Base-by-base conservation (phyloP, 2,888 invertebrate species). In the Pasiphila rectangulata region DNA sequence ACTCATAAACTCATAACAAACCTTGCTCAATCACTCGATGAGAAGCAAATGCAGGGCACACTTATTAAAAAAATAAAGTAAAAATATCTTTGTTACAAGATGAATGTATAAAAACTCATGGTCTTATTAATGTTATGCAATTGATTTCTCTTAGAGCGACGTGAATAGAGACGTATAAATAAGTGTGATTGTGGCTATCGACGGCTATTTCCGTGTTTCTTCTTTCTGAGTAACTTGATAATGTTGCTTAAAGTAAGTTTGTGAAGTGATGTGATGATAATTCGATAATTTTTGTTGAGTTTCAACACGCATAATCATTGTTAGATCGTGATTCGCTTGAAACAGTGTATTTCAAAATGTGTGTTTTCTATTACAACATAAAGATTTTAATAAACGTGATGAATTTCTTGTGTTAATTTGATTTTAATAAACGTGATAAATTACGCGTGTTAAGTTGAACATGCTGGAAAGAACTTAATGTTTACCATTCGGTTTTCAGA, bases 101-200 rank as follows among this genome's bases (percentile, higher is more conserved):
- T 57, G 38, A n/a, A 32, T 21, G 19, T 41, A 54, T 43, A 57
- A 64, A 61, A 67, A 64, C 52, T 64, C 60, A 57, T 67, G 54
- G 40, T 57, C 61, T 54, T 62, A 63, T 60, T 59, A 51, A 62
- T 59, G 57, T 71, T 73, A 68, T 59, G 56, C 62, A 72, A 69
- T 54, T 62, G 65, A 68, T 70, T 69, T 71, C 66, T 68, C 65
- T 69, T 63, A 62, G n/a, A n/a, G n/a, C n/a, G n/a, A n/a, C n/a
- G 48, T 68, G 58, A 66, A 68, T 66, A 64, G 56, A 57, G 48
- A 56, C 59, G 59, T 70, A 70, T 64, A 32, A 19, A 72, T 61
- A 71, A 74, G 69, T 67, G 63, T 60, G 62, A 55, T 47, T 44
- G 36, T 59, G 61, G 59, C 54, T 56, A 61, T 67, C 65, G 56